phyloP scores from a whole-genome alignment of 35 echinoderm and acorn worm species.

The Strongylocentrotus purpuratus region DNA sequence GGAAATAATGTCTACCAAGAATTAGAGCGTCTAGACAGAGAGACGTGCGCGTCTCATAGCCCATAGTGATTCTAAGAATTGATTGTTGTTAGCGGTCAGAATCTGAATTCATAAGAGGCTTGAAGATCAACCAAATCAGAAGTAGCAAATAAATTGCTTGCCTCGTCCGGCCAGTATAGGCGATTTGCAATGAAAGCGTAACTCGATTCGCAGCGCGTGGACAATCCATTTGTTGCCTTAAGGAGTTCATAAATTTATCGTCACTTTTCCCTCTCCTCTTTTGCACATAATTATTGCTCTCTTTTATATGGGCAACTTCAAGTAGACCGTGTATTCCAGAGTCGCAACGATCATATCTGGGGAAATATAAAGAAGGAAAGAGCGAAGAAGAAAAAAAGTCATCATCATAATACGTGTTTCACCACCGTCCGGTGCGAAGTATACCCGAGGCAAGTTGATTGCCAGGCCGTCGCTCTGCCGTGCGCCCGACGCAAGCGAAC shows the following conservation, averaged over 20 bases:
- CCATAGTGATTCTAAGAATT: not conserved
- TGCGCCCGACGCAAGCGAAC: slow-evolving; percentile 31
- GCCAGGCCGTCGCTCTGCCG: slow-evolving; percentile 36
- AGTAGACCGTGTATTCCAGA: not conserved
- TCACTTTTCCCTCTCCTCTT: not conserved
- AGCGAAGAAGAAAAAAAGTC: not conserved
- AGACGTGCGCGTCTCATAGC: not conserved
- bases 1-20: no score
- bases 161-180: not conserved
- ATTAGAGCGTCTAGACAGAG: not conserved
- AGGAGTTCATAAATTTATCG: not conserved
- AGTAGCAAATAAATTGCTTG: not conserved
- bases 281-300: not conserved
- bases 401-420: not conserved
- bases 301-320: not conserved
- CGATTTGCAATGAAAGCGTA: not conserved
- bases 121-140: not conserved
- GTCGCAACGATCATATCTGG: not conserved
- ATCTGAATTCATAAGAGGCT: not conserved
- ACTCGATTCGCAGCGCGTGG: not conserved
- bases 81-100: not conserved
- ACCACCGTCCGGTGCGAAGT: not conserved
- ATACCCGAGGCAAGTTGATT: slow-evolving; percentile 47
- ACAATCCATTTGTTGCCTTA: not conserved
- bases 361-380: not conserved